Conservation (phyloP, 1,140 invertebrate genomes). For the Papilio aristodemus region DNA sequence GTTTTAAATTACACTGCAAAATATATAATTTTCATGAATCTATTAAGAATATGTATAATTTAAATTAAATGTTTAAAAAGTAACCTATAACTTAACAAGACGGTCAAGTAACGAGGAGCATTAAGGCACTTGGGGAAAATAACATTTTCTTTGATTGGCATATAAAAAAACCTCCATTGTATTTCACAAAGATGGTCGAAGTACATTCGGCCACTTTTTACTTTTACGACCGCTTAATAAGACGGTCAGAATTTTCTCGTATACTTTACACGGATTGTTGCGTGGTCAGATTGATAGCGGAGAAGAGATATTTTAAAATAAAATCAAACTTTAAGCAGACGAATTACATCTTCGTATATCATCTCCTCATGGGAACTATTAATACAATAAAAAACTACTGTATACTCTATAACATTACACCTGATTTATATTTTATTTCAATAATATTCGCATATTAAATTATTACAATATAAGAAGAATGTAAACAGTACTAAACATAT, state of each 20-base stretch:
- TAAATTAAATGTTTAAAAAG: background rate
- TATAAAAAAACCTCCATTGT: conserved; percentile 22
- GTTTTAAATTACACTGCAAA: too few relatives aligned
- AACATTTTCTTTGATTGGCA: background rate
- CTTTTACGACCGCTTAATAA: conserved; percentile 29
- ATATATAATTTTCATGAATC: too few relatives aligned
- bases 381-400: background rate
- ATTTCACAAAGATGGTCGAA: conserved; percentile 13
- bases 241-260: conserved; percentile 7
- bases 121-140: background rate
- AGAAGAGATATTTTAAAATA: background rate
- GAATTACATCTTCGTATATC: too few relatives aligned
- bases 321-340: background rate
- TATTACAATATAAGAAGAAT: too few relatives aligned
- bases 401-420: background rate
- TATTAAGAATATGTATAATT: too few relatives aligned
- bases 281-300: conserved; percentile 2
- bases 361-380: too few relatives aligned
- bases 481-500: too few relatives aligned
- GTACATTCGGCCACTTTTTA: conserved; percentile 17
- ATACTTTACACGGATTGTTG: background rate
- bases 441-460: too few relatives aligned
- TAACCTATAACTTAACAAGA: background rate
- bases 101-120: background rate
- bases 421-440: background rate